Base-by-base conservation (phyloP, 2,888 invertebrate species). In the Scaptomyza parva region DNA sequence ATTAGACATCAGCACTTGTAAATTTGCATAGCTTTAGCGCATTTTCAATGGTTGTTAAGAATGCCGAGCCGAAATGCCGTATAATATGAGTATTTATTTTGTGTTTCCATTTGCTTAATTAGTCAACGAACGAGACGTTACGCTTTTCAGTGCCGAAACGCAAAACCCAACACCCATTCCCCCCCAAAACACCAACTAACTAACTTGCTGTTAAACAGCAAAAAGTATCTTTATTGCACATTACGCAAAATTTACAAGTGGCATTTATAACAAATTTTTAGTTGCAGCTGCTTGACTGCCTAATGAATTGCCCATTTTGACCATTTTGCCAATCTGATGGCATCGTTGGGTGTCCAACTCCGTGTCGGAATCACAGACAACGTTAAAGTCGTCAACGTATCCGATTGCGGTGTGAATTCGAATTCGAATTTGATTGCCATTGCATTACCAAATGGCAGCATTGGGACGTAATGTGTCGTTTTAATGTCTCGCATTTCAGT, bases 1-100 rank as follows among this genome's bases (percentile, higher is more conserved):
- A 82, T 82, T 82, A 87, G 87, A 84, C 87, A 82, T 84, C 82
- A 75, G 87, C 75, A 80, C 76, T 75, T 75, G 71, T 61, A 87
- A 87, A 87, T 81, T 81, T 82, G 87, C 87, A 82, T 85, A 72
- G 78, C 71, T 70, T 70, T 55, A 71, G 68, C 35, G 67, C 69
- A 68, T 74, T 71, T 71, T 58, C 64, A 77, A 68, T 71, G 53
- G 65, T 48, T 65, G 68, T 54, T 47, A 48, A 70, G 81, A 84
- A 81, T 73, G 70, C 70, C 71, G 72, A 76, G 72, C 75, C 67
- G 75, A 75, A 81, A 75, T 70, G 62, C 68, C 69, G 22, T 54
- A 54, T 48, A 39, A 59, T 68, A 57, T 69, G 47, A 61, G 59
- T n/a, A 68, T 74, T 59, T 64, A 39, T 69, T 50, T 61, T 44